Conservation (phyloP, 2,797 vertebrate species). For the Coregonus ussuriensis region DNA sequence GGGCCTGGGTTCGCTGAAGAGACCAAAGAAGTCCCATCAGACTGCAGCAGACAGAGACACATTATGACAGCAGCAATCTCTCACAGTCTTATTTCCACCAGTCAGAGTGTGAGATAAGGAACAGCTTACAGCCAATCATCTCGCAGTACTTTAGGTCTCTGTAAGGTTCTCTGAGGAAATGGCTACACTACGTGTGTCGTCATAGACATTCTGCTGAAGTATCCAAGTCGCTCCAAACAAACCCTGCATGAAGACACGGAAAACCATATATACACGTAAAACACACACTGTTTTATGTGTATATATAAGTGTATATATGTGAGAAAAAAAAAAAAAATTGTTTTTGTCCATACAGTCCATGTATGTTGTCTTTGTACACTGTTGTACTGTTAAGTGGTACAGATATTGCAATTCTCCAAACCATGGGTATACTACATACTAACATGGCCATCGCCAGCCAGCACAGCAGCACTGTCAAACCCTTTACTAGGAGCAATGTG, state of each 20-base stretch:
- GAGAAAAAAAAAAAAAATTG: slow-evolving; percentile 44
- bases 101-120: background rate
- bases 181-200: slow-evolving; percentile 28
- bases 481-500: slow-evolving; percentile 13
- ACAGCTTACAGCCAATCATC: too few relatives aligned
- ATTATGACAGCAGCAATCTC: slow-evolving; percentile 7
- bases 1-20: slow-evolving; percentile 49
- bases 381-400: slow-evolving; percentile 28
- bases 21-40: slow-evolving; percentile 75
- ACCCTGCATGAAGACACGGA: slow-evolving; percentile 54
- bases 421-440: slow-evolving; percentile 28
- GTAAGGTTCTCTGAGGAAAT: slow-evolving; percentile 11
- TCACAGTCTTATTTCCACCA: slow-evolving; percentile 6
- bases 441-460: slow-evolving; percentile 30
- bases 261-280: slow-evolving; percentile 46
- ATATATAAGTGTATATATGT: slow-evolving; percentile 26
- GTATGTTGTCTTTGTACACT: slow-evolving; percentile 35
- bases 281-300: too few relatives aligned
- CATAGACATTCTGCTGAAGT: slow-evolving; percentile 18
- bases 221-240: slow-evolving; percentile 23
- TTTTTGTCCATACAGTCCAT: slow-evolving; percentile 37
- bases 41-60: slow-evolving; percentile 38
- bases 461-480: slow-evolving; percentile 44
- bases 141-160: background rate
- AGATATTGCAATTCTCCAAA: slow-evolving; percentile 34